These are phyloP conservation scores for Peromyscus maniculatus DNA, from an alignment of 2,113 vertebrate species.

Conservation along the genomic window DNA sequence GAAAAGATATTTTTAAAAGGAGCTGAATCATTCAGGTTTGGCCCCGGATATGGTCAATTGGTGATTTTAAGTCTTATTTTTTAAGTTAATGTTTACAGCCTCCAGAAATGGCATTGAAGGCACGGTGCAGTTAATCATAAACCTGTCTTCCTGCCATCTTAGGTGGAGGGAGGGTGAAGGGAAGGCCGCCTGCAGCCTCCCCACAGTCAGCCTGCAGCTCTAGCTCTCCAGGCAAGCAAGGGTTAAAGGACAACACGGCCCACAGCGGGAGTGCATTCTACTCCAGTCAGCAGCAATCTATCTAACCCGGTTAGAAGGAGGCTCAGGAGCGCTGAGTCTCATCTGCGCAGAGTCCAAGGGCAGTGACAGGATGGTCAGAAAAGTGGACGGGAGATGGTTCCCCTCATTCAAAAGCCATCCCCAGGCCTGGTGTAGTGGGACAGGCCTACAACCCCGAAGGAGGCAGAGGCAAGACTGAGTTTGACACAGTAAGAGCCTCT, in stretches of 20 bases:
- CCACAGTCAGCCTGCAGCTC: not conserved
- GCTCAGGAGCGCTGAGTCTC: not conserved
- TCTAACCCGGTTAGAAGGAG: constrained; percentile 14
- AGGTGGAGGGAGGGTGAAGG: constrained; percentile 21
- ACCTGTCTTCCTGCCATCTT: not conserved
- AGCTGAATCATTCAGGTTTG: constrained; percentile 83
- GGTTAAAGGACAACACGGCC: constrained; percentile 24
- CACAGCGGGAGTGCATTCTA: not conserved
- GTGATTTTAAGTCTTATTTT: constrained; percentile 77
- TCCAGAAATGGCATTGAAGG: constrained; percentile 64
- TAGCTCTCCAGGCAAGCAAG: not conserved
- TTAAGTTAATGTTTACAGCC: constrained; percentile 76
- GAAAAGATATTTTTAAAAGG: constrained; percentile 83
- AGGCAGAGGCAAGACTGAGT: not conserved
- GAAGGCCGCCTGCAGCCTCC: not conserved
- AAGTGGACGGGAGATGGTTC: not conserved
- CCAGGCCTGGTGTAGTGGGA: not conserved
- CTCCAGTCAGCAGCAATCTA: constrained; percentile 51
- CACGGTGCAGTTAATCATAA: constrained; percentile 64
- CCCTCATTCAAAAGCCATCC: constrained; percentile 26
- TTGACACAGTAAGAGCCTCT: not conserved
- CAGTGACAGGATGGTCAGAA: not conserved
- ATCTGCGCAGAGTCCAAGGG: not conserved
- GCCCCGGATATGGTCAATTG: constrained; percentile 79
- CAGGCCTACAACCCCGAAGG: not conserved